phyloP scores from a whole-genome alignment of 2,113 vertebrate genomes.

The Caranx melampygus region DNA sequence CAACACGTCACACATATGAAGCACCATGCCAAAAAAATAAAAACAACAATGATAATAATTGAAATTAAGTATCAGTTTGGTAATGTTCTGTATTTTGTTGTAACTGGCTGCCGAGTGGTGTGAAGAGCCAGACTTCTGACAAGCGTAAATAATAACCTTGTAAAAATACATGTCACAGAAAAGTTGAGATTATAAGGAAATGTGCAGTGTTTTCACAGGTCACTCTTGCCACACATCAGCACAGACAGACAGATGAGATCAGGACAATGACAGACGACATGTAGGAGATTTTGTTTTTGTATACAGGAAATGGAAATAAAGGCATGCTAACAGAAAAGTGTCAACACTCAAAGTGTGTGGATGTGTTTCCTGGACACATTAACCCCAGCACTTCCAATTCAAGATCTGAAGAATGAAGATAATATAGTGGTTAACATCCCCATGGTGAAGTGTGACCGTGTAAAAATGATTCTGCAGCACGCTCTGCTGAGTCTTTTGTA shows the following conservation, averaged over 20 bases:
- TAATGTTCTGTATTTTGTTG: conserved; percentile 4
- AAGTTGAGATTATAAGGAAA: conserved; percentile 37
- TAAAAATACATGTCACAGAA: conserved; percentile 21
- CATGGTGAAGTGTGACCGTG: conserved; percentile 9
- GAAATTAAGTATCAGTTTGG: background rate
- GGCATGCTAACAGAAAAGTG: conserved; percentile 4
- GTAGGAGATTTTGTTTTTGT: conserved; percentile 4
- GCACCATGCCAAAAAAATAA: background rate
- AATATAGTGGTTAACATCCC: conserved; percentile 4
- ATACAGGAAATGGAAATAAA: conserved; percentile 31
- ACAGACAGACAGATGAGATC: conserved; percentile 24
- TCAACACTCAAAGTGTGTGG: conserved; percentile 28
- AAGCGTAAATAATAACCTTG: conserved; percentile 20
- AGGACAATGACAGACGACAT: conserved; percentile 43
- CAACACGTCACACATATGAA: background rate
- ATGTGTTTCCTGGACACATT: conserved; percentile 53
- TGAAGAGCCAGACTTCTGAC: conserved; percentile 23
- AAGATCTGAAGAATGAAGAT: conserved; percentile 13
- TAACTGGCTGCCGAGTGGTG: background rate
- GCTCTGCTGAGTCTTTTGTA: conserved; percentile 32
- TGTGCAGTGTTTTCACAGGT: conserved; percentile 29
- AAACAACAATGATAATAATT: too few relatives aligned
- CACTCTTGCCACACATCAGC: conserved; percentile 29
- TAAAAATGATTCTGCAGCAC: conserved; percentile 32
- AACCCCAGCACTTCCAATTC: conserved; percentile 27